These are phyloP conservation scores for Heliconius sara DNA, from an alignment of 2,888 invertebrate species.

Conservation along the genomic window DNA sequence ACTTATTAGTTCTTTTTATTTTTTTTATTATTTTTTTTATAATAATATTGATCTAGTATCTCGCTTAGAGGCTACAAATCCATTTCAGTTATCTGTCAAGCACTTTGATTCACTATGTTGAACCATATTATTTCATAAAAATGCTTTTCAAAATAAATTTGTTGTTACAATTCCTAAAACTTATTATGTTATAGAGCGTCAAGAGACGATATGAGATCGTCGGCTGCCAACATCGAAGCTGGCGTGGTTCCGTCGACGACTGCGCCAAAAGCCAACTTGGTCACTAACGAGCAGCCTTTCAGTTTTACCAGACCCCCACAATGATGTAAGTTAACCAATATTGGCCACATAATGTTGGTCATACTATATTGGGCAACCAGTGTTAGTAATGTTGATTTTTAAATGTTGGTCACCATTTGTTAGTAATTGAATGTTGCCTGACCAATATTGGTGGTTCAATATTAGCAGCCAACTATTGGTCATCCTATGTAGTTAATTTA, in stretches of 20 bases:
- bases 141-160: neutral
- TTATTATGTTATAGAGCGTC: conserved; percentile 85
- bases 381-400: neutral
- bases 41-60: neutral
- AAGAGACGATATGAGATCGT: conserved; percentile 90
- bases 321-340: conserved; percentile 60
- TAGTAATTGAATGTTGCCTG: neutral
- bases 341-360: neutral
- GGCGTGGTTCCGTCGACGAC: conserved; percentile 72
- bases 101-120: neutral
- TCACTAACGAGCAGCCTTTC: conserved; percentile 92
- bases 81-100: neutral
- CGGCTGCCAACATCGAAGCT: conserved; percentile 83
- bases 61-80: neutral
- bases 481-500: neutral
- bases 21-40: neutral
- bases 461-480: neutral
- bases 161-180: neutral
- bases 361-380: neutral
- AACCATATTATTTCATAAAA: neutral
- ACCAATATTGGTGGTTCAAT: neutral
- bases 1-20: neutral
- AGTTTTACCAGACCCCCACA: conserved; percentile 87
- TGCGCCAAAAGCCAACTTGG: conserved; percentile 89
- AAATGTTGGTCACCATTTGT: neutral